Base-by-base conservation (phyloP, 53 echinoderm and acorn worm species). In the Apostichopus leukothele region DNA sequence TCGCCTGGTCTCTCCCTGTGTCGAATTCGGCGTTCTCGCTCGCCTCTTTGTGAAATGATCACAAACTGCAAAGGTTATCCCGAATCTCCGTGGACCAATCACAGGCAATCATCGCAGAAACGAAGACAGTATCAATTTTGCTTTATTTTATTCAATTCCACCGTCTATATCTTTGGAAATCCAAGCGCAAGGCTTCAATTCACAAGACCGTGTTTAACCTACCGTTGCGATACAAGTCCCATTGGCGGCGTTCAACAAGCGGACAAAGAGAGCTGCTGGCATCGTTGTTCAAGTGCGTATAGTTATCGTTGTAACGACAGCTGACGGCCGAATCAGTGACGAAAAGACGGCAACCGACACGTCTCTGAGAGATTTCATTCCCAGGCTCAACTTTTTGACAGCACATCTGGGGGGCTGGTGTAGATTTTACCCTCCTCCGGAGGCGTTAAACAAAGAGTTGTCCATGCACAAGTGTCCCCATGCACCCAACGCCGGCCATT, bases 371-470 rank as follows among this genome's bases (percentile, higher is more conserved):
- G 18, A 71, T 6, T 18, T 16, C 71, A 71, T 16, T 71, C 71
- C 71, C 18, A 71, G 21, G 71, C 71, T n/a, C 21, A 19, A 6
- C 16, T 71, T 39, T 1, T 19, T 71, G n/a, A 6, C 16, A 6
- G 20, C 71, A 71, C 71, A 71, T 71, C 71, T 71, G 71, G 71
- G 71, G 71, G 71, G 71, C 20, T 71, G 18, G 6, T n/a, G 6
- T 14, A 71, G 71, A 71, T n/a, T 14, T 71, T 6, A 6, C 71
- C 71, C 39, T 39, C 6, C 71, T 71, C 22, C 22, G 81, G 81
- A 81, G 81, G 81, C 81, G 81, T 23, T 81, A 81, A 81, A 81
- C 81, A 81, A 81, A 81, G 81, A 81, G 59, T 55, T 23, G 59
- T 57, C 55, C 81, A 50, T n/a, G 20, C 22, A 55, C 81, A 19